A percentile compares a stretch with the other conserved stretches of the same genome.
These are phyloP conservation scores for Drosophila tanythrix DNA, from an alignment of 2,888 invertebrate genomes.

Conservation along the genomic window DNA sequence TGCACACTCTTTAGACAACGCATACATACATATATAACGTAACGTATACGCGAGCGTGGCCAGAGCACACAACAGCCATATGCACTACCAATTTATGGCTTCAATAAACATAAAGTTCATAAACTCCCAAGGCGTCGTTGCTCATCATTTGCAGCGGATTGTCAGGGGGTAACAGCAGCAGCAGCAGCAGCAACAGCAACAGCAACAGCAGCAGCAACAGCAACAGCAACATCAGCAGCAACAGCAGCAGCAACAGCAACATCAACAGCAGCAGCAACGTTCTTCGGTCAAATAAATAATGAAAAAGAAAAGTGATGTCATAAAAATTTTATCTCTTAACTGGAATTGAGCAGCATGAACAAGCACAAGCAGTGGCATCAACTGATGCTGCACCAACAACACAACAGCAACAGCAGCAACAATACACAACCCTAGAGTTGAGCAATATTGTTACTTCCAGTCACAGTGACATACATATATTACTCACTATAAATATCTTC, in stretches of 20 bases:
- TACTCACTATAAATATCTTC: background rate
- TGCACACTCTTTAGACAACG: conserved; percentile 4
- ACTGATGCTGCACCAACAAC: conserved; percentile 32
- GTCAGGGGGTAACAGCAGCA: conserved; percentile 39
- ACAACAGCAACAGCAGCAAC: conserved; percentile 25
- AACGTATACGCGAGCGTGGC: conserved; percentile 51
- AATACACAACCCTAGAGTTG: conserved; percentile 6
- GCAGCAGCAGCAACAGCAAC: conserved; percentile 9
- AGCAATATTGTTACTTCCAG: background rate
- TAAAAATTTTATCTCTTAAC: conserved; percentile 81
- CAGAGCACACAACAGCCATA: conserved; percentile 47
- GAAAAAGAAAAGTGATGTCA: conserved; percentile 79
- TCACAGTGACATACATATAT: conserved; percentile 5
- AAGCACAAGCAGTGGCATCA: conserved; percentile 41
- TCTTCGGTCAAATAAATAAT: conserved; percentile 72
- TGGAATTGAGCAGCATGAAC: conserved; percentile 78
- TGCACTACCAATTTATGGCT: conserved; percentile 78
- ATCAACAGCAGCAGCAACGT: conserved; percentile 32
- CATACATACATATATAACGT: conserved; percentile 28
- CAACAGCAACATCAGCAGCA: conserved; percentile 15
- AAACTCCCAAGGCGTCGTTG: conserved; percentile 77
- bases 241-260: conserved; percentile 15
- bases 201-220: conserved; percentile 12
- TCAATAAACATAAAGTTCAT: conserved; percentile 81
- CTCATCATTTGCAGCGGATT: conserved; percentile 77